Evolutionary conservation across 2,888 invertebrate species (phyloP).

Genomic region (Bombyx huttoni): DNA sequence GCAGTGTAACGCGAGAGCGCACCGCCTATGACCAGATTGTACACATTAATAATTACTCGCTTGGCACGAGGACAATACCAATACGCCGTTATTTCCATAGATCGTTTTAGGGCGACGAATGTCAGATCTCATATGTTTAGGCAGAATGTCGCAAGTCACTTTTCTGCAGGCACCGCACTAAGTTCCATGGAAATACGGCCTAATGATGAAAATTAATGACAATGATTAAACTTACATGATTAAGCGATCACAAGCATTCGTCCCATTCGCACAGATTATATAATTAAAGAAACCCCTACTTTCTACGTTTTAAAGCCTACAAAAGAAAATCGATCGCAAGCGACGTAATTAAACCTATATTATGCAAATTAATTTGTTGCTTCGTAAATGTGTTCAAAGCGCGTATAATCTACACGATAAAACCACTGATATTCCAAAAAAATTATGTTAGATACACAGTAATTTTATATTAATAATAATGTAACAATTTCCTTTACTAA

Average conservation of each 20-base stretch:
- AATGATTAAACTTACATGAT: conserved; percentile 46
- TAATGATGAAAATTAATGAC: conserved; percentile 31
- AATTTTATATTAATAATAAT: conserved; percentile 34
- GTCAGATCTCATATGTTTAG: neutral
- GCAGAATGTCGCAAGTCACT: no score
- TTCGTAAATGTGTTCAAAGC: conserved; percentile 9
- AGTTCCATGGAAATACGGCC: neutral
- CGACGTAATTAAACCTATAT: conserved; percentile 42
- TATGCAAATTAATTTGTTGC: conserved; percentile 39
- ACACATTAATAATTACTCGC: conserved; percentile 50
- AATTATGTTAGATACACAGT: conserved; percentile 42
- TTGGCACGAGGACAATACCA: conserved; percentile 37
- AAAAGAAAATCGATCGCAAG: conserved; percentile 44
- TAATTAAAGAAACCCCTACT: conserved; percentile 44
- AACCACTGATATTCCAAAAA: conserved; percentile 20
- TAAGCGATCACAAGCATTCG: conserved; percentile 54
- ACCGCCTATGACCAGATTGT: conserved; percentile 67
- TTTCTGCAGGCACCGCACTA: neutral
- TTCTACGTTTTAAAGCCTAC: conserved; percentile 45
- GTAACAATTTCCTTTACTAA: conserved; percentile 60
- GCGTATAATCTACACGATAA: neutral
- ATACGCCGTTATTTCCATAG: conserved; percentile 16
- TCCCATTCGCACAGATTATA: conserved; percentile 44
- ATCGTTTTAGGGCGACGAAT: neutral
- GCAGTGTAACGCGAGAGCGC: conserved; percentile 29